Base-by-base conservation (phyloP, 1,140 invertebrate genomes). In the Tribolium madens region DNA sequence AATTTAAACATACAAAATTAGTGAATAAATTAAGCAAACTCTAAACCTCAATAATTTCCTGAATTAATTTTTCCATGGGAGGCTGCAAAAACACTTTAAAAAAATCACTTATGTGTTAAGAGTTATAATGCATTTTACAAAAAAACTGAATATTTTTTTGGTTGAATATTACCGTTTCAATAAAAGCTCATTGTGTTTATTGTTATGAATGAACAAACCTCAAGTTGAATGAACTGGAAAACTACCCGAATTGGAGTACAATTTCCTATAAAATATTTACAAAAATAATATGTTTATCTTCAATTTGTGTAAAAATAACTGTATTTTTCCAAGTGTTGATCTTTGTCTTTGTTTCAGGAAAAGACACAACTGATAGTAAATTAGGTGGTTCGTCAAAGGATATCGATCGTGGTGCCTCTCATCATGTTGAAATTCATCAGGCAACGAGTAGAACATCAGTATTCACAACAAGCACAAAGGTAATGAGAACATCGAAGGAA, bases 291-390 rank as follows among this genome's bases (percentile, higher is more conserved):
- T 21, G 60, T 50, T 9, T 72, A 13, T 15, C 18, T 21, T 21
- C 1, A 2, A 21, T 21, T 21, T 21, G 18, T 21, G 18, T 21
- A 21, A 21, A 21, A 21, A 21, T 21, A 21, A 3, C 18, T 21
- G 18, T 1, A 21, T 21, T 21, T 21, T 21, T 26, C 0, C 6
- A 5, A 26, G 21, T 42, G 7, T 42, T 42, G 18, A 33, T 73
- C 60, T 73, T 60, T 57, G 75, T 57, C 74, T 31, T 76, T 79
- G 68, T 78, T 82, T 73, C 50, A 84, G 83, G 76, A 36, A 82
- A 78, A 78, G 81, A 84, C 78, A 46, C 69, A n/a, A 36, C 79
- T n/a, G 88, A 93, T 31, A 91, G 92, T 83, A 89, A 89, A 76
- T 18, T 42, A 21, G 81, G 80, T 9, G 83, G 80, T 93, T 79